Base-by-base conservation (phyloP, 2,888 invertebrate species). In the Balanococcus diminutus region DNA sequence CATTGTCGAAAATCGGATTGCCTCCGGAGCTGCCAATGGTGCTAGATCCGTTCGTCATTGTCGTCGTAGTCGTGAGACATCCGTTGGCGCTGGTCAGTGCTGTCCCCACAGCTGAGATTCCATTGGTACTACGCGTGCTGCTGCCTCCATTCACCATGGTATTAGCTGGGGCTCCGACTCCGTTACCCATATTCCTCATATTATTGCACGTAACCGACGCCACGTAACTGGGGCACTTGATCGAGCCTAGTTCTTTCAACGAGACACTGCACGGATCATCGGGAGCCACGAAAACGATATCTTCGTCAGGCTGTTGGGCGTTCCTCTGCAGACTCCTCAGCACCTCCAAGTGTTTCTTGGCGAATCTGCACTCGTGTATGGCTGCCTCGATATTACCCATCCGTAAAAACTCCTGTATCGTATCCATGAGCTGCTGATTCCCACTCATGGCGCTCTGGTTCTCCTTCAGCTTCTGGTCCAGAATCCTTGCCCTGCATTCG, bases 281-380 rank as follows among this genome's bases (percentile, higher is more conserved):
- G 36, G 86, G 81, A n/a, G 86, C 81, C 16, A 79, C 22, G 22
- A 86, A 86, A 14, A 46, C 25, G 11, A 86, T 51, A 39, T 86
- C 81, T 51, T 86, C 86, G 2, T 86, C 86, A 5, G 61, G 72
- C 42, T 46, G 46, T 22, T 81, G 46, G 0, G 75, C 22, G 22
- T 81, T 32, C 11, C 75, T 31, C 16, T 79, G 81, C 86, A 75
- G 31, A 31, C 46, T 36, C 0, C 85, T 79, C 19, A 86, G 19
- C n/a, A 81, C 31, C 32, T 86, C 86, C 19, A 86, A 81, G 16
- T 81, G 31, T 19, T 79, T 75, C 51, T 79, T 86, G 25, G 86
- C 86, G 46, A 42, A 42, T 28, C 79, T 28, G 32, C 86, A 25
- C 16, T 42, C 32, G 14, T 46, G 36, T 9, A 51, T 9, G 11